Evolutionary conservation across 2,797 vertebrate species (phyloP).

Genomic region (Lepilemur septentrionalis): DNA sequence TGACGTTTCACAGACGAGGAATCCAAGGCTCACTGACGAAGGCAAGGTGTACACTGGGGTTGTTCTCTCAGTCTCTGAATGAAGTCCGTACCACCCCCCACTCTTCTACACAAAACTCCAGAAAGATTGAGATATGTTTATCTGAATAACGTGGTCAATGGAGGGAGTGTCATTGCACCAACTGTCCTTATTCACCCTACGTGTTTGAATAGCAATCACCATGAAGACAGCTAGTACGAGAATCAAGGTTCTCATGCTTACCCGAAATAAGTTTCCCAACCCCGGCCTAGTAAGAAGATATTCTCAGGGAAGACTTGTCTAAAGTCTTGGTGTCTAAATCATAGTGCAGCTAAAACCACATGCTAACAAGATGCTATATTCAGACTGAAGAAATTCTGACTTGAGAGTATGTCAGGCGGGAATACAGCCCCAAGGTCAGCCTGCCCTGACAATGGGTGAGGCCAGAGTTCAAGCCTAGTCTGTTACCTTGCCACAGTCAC

Average conservation of each 20-base stretch:
- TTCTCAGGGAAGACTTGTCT: neutral
- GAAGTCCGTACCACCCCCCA: neutral
- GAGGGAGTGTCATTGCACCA: fast-evolving
- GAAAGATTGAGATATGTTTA: neutral
- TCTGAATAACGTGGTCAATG: neutral
- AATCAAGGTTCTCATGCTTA: neutral
- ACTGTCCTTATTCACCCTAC: neutral
- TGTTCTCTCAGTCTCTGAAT: neutral
- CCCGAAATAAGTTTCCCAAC: neutral
- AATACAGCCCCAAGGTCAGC: neutral
- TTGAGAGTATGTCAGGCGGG: neutral
- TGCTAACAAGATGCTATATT: neutral
- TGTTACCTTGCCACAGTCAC: neutral
- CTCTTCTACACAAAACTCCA: neutral
- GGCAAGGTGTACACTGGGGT: neutral
- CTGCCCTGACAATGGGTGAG: neutral
- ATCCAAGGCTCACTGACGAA: neutral
- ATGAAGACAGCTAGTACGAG: neutral
- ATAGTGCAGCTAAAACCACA: neutral
- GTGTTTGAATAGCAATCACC: neutral
- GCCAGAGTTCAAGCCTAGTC: neutral
- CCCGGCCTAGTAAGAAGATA: neutral
- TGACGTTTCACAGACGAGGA: neutral
- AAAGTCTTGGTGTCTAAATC: neutral
- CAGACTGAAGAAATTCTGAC: neutral